Base-by-base conservation (phyloP, 2,797 vertebrate species). In the Aphelocoma californica region DNA sequence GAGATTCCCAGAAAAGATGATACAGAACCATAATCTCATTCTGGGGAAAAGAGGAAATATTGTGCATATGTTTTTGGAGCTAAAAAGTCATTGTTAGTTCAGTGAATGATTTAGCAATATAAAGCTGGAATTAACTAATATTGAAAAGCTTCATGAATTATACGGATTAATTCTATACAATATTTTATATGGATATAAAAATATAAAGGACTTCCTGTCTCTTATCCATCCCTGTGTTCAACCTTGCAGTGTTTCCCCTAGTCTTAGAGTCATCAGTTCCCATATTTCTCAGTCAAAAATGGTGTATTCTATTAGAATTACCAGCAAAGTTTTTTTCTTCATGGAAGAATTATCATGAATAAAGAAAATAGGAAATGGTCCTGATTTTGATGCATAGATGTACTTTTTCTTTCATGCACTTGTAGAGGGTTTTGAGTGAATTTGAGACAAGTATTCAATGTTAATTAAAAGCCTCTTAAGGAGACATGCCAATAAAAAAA, bases 221-320 rank as follows among this genome's bases (percentile, higher is more conserved):
- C 21, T 53, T 77, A 26, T 51, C 32, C 31, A 24, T 48, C 23
- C 7, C 7, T 56, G 2, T 38, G 21, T 36, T 78, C 16, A 36
- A 13, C 0, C 1, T n/a, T 65, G 14, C 1, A 56, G 13, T 9
- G 0, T 45, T 81, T 84, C 9, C 7, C 8, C 42, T 44, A 31
- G 8, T 51, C 28, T 74, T 40, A 47, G 6, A 9, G 7, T 24
- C 25, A 64, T 38, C 6, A 28, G 20, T 53, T 79, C 10, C 20
- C n/a, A 5, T 19, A 29, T 36, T 71, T 79, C 32, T 79, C 18
- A 61, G 19, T 17, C 8, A 75, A 78, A 74, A 69, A 16, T 47
- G 0, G 0, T 42, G 2, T 62, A 51, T 42, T 70, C 13, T 24
- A 24, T 54, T 74, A 44, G 73, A 87, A 65, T 56, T 64, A 36